Evolutionary conservation across 2,113 vertebrate genomes (phyloP).

Genomic region (Bagarius yarrelli): DNA sequence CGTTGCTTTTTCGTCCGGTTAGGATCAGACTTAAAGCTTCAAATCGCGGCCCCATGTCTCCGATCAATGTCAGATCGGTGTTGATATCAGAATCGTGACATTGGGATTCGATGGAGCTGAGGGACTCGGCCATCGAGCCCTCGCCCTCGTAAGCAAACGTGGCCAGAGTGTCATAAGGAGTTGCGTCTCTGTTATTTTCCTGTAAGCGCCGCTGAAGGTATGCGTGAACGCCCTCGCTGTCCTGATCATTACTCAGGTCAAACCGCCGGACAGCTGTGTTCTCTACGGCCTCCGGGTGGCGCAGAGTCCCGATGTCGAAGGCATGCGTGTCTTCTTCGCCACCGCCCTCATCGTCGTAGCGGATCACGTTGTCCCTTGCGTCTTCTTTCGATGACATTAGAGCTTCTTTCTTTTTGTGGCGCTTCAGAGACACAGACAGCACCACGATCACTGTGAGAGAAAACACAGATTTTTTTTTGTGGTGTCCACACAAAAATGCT

Average conservation of each 20-base stretch:
- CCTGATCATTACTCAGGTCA: slow-evolving; percentile 35
- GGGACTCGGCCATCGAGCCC: slow-evolving; percentile 82
- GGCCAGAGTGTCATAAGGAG: slow-evolving; percentile 84
- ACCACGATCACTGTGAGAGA: slow-evolving; percentile 78
- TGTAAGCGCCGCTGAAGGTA: slow-evolving; percentile 84
- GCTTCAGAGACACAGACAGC: slow-evolving; percentile 80
- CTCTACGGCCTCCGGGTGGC: slow-evolving; percentile 77
- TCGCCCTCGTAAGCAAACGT: slow-evolving; percentile 88
- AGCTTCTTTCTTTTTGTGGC: slow-evolving; percentile 82
- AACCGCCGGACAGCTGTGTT: slow-evolving; percentile 75
- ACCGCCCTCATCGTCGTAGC: slow-evolving; percentile 94
- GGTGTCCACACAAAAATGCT: background rate
- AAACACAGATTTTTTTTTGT: slow-evolving; percentile 43
- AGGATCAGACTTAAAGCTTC: slow-evolving; percentile 83
- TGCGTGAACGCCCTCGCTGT: slow-evolving; percentile 78
- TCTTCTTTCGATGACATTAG: slow-evolving; percentile 92
- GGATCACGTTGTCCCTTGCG: slow-evolving; percentile 90
- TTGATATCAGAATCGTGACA: slow-evolving; percentile 61
- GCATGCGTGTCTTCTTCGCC: slow-evolving; percentile 92
- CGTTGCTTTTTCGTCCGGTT: slow-evolving; percentile 52
- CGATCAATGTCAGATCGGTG: slow-evolving; percentile 68
- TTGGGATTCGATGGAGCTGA: slow-evolving; percentile 86
- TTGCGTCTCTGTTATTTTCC: slow-evolving; percentile 75
- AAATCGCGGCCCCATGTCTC: slow-evolving; percentile 87
- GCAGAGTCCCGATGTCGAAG: slow-evolving; percentile 87